Evolutionary conservation across 2,888 invertebrate genomes (phyloP).

Genomic region (Orthosia gracilis): DNA sequence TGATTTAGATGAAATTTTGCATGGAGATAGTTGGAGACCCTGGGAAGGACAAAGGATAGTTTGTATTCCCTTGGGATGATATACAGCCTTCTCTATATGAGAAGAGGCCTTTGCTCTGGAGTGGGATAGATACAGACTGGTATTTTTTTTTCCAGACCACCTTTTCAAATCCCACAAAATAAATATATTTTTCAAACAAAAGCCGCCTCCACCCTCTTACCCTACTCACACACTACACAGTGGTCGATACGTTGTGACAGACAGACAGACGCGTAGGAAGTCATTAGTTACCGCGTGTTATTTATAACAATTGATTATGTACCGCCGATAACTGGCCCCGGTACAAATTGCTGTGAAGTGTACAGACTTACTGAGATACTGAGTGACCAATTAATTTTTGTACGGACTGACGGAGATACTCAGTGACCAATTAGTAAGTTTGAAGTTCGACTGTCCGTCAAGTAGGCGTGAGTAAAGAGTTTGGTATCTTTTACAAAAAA

Average conservation of each 20-base stretch:
- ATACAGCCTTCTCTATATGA: too few species aligned
- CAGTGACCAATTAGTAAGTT: conserved; percentile 6
- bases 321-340: conserved; percentile 52
- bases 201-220: conserved; percentile 64
- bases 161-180: not conserved
- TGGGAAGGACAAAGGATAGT: too few species aligned
- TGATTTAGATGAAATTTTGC: too few species aligned
- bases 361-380: not conserved
- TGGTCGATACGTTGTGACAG: conserved; percentile 77
- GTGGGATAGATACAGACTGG: too few species aligned
- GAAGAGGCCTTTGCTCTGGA: too few species aligned
- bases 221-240: conserved; percentile 44
- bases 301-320: conserved; percentile 73
- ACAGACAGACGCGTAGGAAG: conserved; percentile 81
- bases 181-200: conserved; percentile 1
- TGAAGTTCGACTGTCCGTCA: conserved; percentile 11
- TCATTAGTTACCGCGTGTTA: conserved; percentile 81
- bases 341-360: conserved; percentile 55
- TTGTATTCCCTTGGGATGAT: too few species aligned
- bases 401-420: not conserved
- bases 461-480: not conserved
- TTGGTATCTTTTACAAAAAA: not conserved
- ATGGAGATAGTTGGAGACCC: too few species aligned
- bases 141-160: too few species aligned
- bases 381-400: conserved; percentile 47